Base-by-base conservation (phyloP, 2,888 invertebrate species). In the Drosophila peninsularis region DNA sequence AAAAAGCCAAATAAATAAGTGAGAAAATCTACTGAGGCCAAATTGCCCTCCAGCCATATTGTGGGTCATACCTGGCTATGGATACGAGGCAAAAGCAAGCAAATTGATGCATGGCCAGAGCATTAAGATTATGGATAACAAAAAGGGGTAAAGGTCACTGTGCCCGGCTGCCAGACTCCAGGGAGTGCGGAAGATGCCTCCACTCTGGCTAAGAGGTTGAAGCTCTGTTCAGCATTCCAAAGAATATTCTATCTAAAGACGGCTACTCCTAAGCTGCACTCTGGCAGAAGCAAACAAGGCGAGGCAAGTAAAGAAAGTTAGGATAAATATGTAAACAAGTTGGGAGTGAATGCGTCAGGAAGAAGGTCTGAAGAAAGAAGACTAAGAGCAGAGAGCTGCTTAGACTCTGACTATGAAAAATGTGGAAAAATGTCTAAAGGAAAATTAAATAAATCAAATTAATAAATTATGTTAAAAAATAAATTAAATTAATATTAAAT, bases 261-360 rank as follows among this genome's bases (percentile, higher is more conserved):
- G 13, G 0, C 6, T 14, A 42, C 21, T 21, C 24, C 9, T 10
- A 27, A 27, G n/a, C n/a, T 17, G n/a, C 3, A 13, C 17, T 49
- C 17, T 30, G 17, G 11, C 30, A 17, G 27, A 17, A 32, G 17
- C 21, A 49, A 21, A 21, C 21, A 50, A 21, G 36, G 39, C 14
- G 3, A 24, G 49, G 3, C 27, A 17, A 36, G 37, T 6, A 21
- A 61, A 39, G 10, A 37, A 27, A 36, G 30, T 4, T 17, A 61
- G 56, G 36, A 57, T 65, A 71, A 71, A 82, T 72, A 72, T 83
- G 86, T 67, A 70, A 65, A 71, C 69, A 67, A 64, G 62, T 54
- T 61, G 74, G 47, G 62, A 69, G 14, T 53, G 58, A 27, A 62
- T 49, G 42, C 57, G 63, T 57, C 42, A 60, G 61, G 41, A 66